Evolutionary conservation across 2,888 invertebrate species (phyloP), one percentile per base, ranked within the genome.

Genomic region (Athalia cordata): DNA sequence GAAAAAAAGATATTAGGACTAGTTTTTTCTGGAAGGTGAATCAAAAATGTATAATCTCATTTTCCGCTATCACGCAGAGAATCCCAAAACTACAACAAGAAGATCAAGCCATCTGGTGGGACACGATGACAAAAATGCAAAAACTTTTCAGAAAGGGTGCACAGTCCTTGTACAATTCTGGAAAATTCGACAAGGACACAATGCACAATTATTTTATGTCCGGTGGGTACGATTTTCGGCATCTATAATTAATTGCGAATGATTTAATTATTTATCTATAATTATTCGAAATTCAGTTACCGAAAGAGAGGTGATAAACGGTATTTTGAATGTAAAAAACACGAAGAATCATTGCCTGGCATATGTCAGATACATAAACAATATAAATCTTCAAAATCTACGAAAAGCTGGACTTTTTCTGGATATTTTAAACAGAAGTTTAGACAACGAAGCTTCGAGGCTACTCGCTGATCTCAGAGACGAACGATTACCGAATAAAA

Each of bases 141-240:
- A 97, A 97, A 88, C 91, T 99, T 29, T 94, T 99, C 82, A 92
- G 99, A 8, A 99, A 98, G 91, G 97, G 98, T 0, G 95, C 98
- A 0, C 93, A 94, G 50, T 96, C 97, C n/a, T 92, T 98, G 13
- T 95, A 93, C 86, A 95, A 95, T 76, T 92, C 94, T 82, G 96
- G 96, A 5, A 96, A 96, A 90, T 95, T 99, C 87, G 96, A 96
- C 85, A 95, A 96, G 83, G 98, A 98, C 77, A 95, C 95, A 0
- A 98, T 97, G 94, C 99, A 99, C 87, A 99, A 98, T 90, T 99
- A 99, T 89, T 99, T 98, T 87, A 99, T 99, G 99, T 98, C 99
- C 79, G 98, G 98, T 98, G 91, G 90, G 86, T 75, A 61, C 74
- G 65, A 13, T 7, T 47, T 5, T n/a, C 43, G 50, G 76, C 74